These are phyloP conservation scores for Hypsopygia costalis DNA, from an alignment of 2,888 invertebrate genomes.

Conservation along the genomic window DNA sequence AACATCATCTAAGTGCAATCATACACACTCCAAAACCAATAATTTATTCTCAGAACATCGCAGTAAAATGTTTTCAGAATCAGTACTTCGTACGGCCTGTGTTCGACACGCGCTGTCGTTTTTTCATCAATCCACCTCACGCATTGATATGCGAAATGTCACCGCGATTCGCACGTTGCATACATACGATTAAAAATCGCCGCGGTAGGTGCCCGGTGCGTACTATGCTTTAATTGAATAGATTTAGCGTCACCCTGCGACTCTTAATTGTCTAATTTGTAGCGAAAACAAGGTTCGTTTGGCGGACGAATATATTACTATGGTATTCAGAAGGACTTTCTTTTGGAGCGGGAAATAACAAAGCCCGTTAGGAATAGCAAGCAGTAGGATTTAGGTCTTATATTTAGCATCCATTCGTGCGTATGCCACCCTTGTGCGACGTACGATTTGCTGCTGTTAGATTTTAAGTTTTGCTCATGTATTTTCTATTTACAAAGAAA, in stretches of 20 bases:
- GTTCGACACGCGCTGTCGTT: conserved; percentile 50
- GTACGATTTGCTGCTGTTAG: too few relatives aligned
- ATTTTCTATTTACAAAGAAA: too few relatives aligned
- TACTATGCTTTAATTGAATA: conserved; percentile 76
- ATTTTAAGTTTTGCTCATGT: too few relatives aligned
- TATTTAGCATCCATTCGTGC: conserved; percentile 23
- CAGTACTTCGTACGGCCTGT: conserved; percentile 40
- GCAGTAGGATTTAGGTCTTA: conserved; percentile 44
- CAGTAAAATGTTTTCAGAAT: conserved; percentile 42
- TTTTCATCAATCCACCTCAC: conserved; percentile 67
- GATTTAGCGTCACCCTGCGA: conserved; percentile 63
- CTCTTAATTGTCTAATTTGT: conserved; percentile 79
- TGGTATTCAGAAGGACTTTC: conserved; percentile 74
- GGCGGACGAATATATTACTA: conserved; percentile 67
- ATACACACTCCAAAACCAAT: neutral
- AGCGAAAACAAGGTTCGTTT: conserved; percentile 70
- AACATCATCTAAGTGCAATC: too few relatives aligned
- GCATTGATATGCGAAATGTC: conserved; percentile 77
- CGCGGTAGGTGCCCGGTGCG: conserved; percentile 74
- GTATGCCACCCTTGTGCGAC: conserved; percentile 13
- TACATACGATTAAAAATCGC: conserved; percentile 78
- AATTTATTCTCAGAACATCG: conserved; percentile 16
- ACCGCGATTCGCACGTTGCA: conserved; percentile 67
- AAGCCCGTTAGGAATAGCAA: conserved; percentile 61
- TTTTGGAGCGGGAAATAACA: conserved; percentile 69